These are phyloP conservation scores for Opisthocomus hoazin DNA, from an alignment of 2,113 vertebrate genomes.

Conservation along the genomic window DNA sequence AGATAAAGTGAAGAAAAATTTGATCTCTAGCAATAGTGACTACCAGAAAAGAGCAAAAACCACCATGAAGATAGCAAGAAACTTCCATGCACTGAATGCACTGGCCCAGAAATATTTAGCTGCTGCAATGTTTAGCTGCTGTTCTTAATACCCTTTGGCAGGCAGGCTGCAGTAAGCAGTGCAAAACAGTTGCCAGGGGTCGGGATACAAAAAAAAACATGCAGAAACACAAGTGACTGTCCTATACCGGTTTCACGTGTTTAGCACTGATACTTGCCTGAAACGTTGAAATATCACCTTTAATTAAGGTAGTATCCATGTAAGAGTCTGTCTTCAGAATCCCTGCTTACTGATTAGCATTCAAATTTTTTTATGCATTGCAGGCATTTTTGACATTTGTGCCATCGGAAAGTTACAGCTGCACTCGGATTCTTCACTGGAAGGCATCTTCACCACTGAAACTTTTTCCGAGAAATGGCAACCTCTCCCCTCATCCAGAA, in stretches of 20 bases:
- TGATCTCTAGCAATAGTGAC: background rate
- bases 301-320: background rate
- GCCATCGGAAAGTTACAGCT: background rate
- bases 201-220: background rate
- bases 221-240: background rate
- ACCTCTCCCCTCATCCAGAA: background rate
- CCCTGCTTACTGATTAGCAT: background rate
- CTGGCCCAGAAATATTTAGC: background rate
- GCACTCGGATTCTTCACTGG: background rate
- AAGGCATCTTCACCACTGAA: background rate
- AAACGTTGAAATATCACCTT: background rate
- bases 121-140: background rate
- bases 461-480: background rate
- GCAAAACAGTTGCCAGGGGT: rapidly evolving
- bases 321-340: background rate
- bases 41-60: background rate
- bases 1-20: background rate
- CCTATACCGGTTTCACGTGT: background rate
- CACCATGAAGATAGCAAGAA: background rate
- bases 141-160: background rate
- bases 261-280: background rate
- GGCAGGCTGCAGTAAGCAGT: background rate
- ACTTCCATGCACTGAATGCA: background rate
- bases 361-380: background rate
- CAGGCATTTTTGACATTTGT: background rate